These are phyloP conservation scores for Alethe diademata DNA, from an alignment of 2,113 vertebrate species.

Conservation along the genomic window DNA sequence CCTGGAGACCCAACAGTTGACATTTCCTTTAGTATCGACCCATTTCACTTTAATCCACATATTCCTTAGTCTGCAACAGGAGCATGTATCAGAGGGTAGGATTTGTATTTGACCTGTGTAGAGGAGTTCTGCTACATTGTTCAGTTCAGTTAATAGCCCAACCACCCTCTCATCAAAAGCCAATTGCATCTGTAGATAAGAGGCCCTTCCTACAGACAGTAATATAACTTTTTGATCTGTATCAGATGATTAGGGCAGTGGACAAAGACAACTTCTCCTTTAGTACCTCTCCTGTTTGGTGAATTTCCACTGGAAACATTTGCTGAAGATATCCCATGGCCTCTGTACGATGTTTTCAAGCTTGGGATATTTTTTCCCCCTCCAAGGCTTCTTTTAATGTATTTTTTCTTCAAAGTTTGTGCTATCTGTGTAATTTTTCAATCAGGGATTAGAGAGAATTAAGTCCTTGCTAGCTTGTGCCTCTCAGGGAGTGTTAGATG, in stretches of 20 bases:
- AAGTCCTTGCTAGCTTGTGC: not conserved
- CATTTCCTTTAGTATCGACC: not conserved
- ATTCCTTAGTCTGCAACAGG: not conserved
- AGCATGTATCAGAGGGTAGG: not conserved
- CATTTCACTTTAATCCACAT: not conserved
- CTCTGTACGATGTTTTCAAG: not conserved
- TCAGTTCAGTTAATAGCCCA: not conserved
- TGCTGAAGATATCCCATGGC: not conserved
- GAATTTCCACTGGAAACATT: not conserved
- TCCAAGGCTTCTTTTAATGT: conserved; percentile 9
- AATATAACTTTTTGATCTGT: conserved; percentile 12
- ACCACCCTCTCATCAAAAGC: not conserved
- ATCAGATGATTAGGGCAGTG: conserved; percentile 22
- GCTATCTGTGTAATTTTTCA: conserved; percentile 50
- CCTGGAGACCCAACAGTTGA: not conserved
- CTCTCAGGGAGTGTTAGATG: not conserved
- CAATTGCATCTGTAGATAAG: conserved; percentile 6
- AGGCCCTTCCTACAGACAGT: not conserved
- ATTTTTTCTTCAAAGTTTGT: conserved; percentile 53
- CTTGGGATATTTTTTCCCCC: not conserved
- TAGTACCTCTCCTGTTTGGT: not conserved
- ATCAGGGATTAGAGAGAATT: conserved; percentile 45
- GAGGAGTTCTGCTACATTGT: not conserved
- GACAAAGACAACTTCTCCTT: conserved; percentile 1
- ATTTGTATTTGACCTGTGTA: not conserved